Evolutionary conservation across 2,888 invertebrate species (phyloP), one percentile per base, ranked within the genome.

Genomic region (Drosophila algonquin): DNA sequence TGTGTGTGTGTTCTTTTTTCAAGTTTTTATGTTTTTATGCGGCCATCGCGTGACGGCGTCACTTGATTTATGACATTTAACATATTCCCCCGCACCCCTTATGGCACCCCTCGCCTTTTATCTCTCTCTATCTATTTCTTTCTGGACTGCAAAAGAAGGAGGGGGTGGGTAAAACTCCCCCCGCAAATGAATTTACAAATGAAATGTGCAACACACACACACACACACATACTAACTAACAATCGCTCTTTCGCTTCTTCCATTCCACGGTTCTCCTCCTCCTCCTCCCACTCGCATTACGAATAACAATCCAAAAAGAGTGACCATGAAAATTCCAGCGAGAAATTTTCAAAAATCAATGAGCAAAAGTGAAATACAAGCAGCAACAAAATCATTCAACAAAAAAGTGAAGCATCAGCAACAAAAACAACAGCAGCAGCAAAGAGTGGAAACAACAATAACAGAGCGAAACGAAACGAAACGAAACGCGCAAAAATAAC

Each of bases 281-380:
- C 62, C 30, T 69, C 35, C 55, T 63, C 47, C 50, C 68, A 24
- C 18, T 44, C 40, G 40, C 16, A 64, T 35, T 46, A 40, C 52
- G 52, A 48, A 47, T 48, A 58, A 50, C 35, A 58, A 65, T 60
- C 53, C 44, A 21, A 64, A 45, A 52, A 71, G 53, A 69, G 71
- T 88, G 83, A 83, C 83, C 83, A 83, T 83, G 83, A 83, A 83
- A 88, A 87, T 79, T 79, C 63, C 87, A 83, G 79, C 81, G 84
- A 88, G 89, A 86, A 88, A 83, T 78, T 83, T 56, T 76, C 83
- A 74, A 83, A 83, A 83, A 83, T 83, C 83, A 83, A 83, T 83
- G 83, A 88, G 76, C 30, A 70, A 62, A 79, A 80, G 81, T 81
- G 76, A 72, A 84, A 60, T 67, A 30, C 50, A 35, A 68, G 48